Conservation (phyloP, 2,113 vertebrate genomes). For the Motacilla alba region DNA sequence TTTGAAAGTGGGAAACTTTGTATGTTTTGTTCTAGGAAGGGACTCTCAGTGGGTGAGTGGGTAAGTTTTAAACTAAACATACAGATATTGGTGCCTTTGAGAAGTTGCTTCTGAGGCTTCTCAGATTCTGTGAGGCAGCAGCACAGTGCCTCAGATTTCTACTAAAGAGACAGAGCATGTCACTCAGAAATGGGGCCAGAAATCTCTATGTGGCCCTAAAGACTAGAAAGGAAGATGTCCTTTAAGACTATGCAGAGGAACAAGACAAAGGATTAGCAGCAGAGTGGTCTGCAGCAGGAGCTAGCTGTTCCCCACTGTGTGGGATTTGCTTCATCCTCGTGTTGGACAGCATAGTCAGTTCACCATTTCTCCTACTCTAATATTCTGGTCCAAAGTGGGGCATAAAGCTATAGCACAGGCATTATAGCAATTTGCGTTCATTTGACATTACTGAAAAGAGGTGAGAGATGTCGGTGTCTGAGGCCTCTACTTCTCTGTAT, state of each 20-base stretch:
- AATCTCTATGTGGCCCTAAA: fast-evolving
- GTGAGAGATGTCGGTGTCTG: background rate
- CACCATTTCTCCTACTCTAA: background rate
- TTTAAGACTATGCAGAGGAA: background rate
- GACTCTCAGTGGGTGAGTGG: background rate
- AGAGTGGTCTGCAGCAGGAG: background rate
- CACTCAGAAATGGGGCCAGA: background rate
- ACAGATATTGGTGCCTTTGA: background rate
- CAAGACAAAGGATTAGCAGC: background rate
- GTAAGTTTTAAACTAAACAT: background rate
- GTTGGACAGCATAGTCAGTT: background rate
- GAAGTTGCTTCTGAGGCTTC: background rate
- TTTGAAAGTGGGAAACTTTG: fast-evolving
- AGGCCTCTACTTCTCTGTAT: background rate
- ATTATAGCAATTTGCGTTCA: background rate
- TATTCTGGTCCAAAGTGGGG: background rate
- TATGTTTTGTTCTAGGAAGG: background rate
- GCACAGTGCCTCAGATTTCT: background rate
- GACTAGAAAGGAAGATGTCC: background rate
- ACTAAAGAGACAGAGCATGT: background rate
- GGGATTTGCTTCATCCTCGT: background rate
- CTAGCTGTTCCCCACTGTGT: fast-evolving
- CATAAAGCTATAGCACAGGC: background rate
- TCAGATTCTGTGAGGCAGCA: background rate
- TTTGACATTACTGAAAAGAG: background rate